phyloP scores from a whole-genome alignment of 2,888 invertebrate genomes.

The Melolontha melolontha region DNA sequence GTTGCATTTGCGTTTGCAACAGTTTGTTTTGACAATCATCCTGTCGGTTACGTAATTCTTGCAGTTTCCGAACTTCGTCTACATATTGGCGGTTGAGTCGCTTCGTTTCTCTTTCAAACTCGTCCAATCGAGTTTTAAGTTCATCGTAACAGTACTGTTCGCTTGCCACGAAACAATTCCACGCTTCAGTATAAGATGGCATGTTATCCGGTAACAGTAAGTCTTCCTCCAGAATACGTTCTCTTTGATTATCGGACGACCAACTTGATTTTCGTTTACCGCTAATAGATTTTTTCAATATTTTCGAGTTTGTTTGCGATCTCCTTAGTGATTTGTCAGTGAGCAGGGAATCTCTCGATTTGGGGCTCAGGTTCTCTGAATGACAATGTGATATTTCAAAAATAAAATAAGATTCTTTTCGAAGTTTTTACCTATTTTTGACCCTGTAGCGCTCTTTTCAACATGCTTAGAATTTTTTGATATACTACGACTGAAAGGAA shows the following conservation, averaged over 20 bases:
- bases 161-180: slow-evolving; percentile 49
- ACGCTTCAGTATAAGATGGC: slow-evolving; percentile 52
- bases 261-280: slow-evolving; percentile 42
- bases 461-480: neutral
- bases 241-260: slow-evolving; percentile 33
- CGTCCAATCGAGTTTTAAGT: slow-evolving; percentile 44
- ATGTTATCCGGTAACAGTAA: slow-evolving; percentile 44
- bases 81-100: slow-evolving; percentile 48
- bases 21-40: slow-evolving; percentile 51
- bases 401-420: neutral
- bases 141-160: slow-evolving; percentile 46
- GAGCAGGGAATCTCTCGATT: slow-evolving; percentile 32
- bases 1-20: slow-evolving; percentile 46
- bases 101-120: slow-evolving; percentile 48
- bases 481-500: slow-evolving; percentile 6
- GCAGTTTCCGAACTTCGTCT: slow-evolving; percentile 48
- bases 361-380: slow-evolving; percentile 3
- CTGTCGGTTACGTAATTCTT: slow-evolving; percentile 44
- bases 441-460: neutral
- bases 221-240: slow-evolving; percentile 32
- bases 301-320: slow-evolving; percentile 41
- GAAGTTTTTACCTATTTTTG: neutral
- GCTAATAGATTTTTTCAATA: slow-evolving; percentile 40
- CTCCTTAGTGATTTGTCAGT: slow-evolving; percentile 33
- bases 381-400: neutral